A percentile compares a stretch with the other conserved stretches of the same genome.
phyloP scores from a whole-genome alignment of 1,140 invertebrate species.

The Polypedilum vanderplanki region DNA sequence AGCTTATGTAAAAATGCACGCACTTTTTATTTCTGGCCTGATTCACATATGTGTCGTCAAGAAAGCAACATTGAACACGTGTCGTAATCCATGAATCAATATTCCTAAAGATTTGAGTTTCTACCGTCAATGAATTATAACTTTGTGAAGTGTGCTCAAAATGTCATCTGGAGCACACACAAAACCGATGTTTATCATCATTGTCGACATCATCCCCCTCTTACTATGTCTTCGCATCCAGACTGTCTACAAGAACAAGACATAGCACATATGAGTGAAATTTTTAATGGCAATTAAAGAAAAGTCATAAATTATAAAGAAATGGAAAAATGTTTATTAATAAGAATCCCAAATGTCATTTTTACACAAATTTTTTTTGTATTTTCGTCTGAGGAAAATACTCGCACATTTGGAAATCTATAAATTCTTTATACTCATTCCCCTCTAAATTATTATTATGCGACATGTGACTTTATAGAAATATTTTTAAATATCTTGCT shows the following conservation, averaged over 20 bases:
- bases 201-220: not conserved
- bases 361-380: not conserved
- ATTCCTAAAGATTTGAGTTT: slow-evolving; percentile 7
- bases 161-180: slow-evolving; percentile 16
- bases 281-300: not conserved
- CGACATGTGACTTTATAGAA: too few relatives aligned
- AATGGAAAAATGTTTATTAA: not conserved
- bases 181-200: slow-evolving; percentile 13
- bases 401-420: not conserved
- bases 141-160: not conserved
- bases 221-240: not conserved
- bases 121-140: not conserved
- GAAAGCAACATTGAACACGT: not conserved
- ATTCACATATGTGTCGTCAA: not conserved
- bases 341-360: slow-evolving; percentile 12
- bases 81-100: not conserved
- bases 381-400: not conserved
- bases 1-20: not conserved
- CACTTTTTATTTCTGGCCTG: not conserved
- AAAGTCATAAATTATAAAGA: slow-evolving; percentile 1
- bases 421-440: not conserved
- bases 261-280: not conserved
- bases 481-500: too few relatives aligned
- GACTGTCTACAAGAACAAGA: not conserved
- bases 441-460: too few relatives aligned